These are phyloP conservation scores for Bubo scandiacus DNA, from an alignment of 2,113 vertebrate genomes.

Conservation along the genomic window DNA sequence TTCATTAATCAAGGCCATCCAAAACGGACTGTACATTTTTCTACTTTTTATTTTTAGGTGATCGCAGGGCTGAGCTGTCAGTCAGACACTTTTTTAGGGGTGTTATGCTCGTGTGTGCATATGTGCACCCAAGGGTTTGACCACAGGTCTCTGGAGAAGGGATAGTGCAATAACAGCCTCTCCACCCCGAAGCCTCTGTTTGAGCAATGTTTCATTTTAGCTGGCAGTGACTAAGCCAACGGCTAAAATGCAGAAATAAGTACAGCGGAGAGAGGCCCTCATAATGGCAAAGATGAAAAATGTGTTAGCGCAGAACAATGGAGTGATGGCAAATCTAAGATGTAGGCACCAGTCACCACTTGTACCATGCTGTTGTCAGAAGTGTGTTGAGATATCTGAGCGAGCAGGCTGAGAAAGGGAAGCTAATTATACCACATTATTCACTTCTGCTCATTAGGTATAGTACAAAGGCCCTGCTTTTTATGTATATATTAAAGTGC, in stretches of 20 bases:
- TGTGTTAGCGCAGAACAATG: constrained; percentile 1
- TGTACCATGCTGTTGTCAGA: constrained; percentile 57
- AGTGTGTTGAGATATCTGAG: constrained; percentile 51
- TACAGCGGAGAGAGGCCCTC: not conserved
- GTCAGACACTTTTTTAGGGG: not conserved
- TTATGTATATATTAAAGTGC: constrained; percentile 54
- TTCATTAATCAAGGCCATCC: not conserved
- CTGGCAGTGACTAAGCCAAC: not conserved
- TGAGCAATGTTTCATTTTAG: not conserved
- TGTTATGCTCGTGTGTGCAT: not conserved
- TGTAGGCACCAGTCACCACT: constrained; percentile 53
- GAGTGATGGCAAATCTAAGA: constrained; percentile 54
- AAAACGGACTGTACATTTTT: not conserved
- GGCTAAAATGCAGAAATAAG: not conserved
- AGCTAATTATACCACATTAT: constrained; percentile 66
- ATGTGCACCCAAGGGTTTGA: not conserved
- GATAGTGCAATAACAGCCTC: not conserved
- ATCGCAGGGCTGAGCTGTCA: not conserved
- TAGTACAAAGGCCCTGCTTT: constrained; percentile 55
- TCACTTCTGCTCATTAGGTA: constrained; percentile 64
- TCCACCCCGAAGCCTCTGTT: not conserved
- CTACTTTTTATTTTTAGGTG: not conserved
- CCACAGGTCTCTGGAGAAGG: not conserved
- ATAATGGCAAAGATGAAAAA: constrained; percentile 26
- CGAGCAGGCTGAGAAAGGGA: constrained; percentile 52